Evolutionary conservation across 2,113 vertebrate genomes (phyloP).

Genomic region (Tauraco erythrolophus): DNA sequence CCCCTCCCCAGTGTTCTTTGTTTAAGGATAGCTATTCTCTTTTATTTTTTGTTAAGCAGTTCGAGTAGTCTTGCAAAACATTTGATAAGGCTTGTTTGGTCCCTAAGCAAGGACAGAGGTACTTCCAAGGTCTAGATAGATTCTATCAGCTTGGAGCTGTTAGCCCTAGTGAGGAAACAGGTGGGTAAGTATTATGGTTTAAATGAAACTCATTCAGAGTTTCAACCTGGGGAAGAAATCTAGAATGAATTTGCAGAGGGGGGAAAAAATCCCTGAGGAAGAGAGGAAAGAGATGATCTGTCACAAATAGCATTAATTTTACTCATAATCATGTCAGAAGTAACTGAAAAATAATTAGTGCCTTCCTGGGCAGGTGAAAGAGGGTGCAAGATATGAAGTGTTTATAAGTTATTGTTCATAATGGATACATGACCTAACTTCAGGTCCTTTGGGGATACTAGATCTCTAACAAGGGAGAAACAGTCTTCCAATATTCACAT

Average conservation of each 20-base stretch:
- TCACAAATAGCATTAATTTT: neutral
- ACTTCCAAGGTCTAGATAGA: neutral
- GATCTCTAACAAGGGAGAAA: neutral
- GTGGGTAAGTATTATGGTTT: neutral
- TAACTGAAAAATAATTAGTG: neutral
- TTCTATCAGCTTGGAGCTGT: neutral
- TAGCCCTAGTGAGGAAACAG: neutral
- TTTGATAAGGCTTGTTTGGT: neutral
- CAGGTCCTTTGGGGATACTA: neutral
- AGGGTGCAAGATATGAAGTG: neutral
- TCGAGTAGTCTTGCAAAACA: neutral
- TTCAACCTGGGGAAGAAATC: neutral
- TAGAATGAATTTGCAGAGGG: neutral
- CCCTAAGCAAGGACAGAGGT: neutral
- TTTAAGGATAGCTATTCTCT: neutral
- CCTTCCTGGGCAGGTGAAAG: neutral
- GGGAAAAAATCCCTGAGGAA: neutral
- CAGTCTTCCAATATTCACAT: neutral
- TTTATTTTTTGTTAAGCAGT: neutral
- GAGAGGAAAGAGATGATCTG: neutral
- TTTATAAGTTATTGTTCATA: neutral
- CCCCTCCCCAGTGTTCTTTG: neutral
- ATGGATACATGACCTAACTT: neutral
- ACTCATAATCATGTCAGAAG: neutral
- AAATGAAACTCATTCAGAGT: neutral